Conservation (phyloP, 2,113 vertebrate genomes). For the Galemys pyrenaicus region DNA sequence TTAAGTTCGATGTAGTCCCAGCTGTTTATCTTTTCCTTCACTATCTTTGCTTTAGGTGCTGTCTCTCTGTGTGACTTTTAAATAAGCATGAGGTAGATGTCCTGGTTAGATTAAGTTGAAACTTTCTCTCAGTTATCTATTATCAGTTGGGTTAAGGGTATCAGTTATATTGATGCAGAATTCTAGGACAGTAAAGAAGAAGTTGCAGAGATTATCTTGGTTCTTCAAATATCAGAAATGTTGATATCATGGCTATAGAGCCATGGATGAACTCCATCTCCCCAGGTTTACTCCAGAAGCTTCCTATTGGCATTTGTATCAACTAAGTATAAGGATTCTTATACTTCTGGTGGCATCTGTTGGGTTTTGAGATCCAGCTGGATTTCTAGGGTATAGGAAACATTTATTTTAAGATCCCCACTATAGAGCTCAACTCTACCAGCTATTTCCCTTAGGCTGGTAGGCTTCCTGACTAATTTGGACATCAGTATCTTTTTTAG, state of each 20-base stretch:
- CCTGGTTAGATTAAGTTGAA: constrained; percentile 52
- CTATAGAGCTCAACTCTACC: constrained; percentile 97
- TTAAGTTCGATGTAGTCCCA: too few relatives aligned
- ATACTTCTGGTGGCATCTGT: constrained; percentile 98
- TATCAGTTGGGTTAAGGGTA: constrained; percentile 66
- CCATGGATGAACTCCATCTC: constrained; percentile 72
- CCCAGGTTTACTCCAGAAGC: constrained; percentile 91
- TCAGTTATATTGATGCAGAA: constrained; percentile 69
- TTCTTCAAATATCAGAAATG: constrained; percentile 3
- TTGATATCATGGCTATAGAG: not conserved
- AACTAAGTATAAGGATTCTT: constrained; percentile 92
- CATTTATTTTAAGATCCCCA: constrained; percentile 93
- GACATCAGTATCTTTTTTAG: constrained; percentile 92
- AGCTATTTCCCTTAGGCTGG: constrained; percentile 91
- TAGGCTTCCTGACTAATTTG: constrained; percentile 94
- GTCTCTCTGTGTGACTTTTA: too few relatives aligned
- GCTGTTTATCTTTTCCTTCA: too few relatives aligned
- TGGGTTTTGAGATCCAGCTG: constrained; percentile 97
- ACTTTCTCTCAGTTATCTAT: constrained; percentile 62
- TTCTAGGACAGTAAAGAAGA: constrained; percentile 50
- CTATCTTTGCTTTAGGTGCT: too few relatives aligned
- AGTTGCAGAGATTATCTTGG: not conserved
- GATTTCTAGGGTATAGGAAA: constrained; percentile 86
- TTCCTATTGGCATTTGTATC: constrained; percentile 95
- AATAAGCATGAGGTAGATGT: constrained; percentile 29